Base-by-base conservation (phyloP, 1,140 invertebrate genomes). In the Reticulitermes speratus region DNA sequence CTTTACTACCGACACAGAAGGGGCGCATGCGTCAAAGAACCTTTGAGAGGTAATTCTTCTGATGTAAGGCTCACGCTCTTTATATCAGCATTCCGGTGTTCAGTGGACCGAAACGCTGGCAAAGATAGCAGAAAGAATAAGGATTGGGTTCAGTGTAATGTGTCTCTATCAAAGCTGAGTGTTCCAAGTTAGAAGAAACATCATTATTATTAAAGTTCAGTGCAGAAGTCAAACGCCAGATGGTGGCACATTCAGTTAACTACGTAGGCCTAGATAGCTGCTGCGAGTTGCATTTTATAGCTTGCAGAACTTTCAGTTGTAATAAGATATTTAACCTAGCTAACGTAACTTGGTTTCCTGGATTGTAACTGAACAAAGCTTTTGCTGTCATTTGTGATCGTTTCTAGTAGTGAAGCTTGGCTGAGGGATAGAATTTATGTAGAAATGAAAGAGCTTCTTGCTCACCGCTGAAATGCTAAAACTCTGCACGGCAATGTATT, bases 51-150 rank as follows among this genome's bases (percentile, higher is more conserved):
- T 23, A 23, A 19, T n/a, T 12, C 8, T 65, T 65, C 59, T 23
- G 7, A 9, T 7, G 59, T 23, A 65, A 23, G 19, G 1, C 16
- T 65, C 1, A 65, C 16, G 3, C 6, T 75, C n/a, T 16, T n/a
- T 75, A n/a, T 7, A 30, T 16, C 65, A 30, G 25, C 65, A 25
- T 30, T 75, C 65, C 7, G 6, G 7, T 30, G n/a, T 75, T 75
- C 65, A 75, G 14, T 75, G 65, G 65, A 75, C 25, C 65, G 65
- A 75, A 75, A 75, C 65, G 7, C 8, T n/a, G 65, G 65, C 11
- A n/a, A 75, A 75, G 25, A 75, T 25, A 75, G 65, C 65, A 75
- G 65, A 75, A 75, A 75, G 65, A 75, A 75, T 30, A 75, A 75
- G n/a, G 25, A 11, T 9, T 8, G n/a, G 16, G 65, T 30, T 12